Base-by-base conservation (phyloP, 2,888 invertebrate genomes). In the Cheilosia soror region DNA sequence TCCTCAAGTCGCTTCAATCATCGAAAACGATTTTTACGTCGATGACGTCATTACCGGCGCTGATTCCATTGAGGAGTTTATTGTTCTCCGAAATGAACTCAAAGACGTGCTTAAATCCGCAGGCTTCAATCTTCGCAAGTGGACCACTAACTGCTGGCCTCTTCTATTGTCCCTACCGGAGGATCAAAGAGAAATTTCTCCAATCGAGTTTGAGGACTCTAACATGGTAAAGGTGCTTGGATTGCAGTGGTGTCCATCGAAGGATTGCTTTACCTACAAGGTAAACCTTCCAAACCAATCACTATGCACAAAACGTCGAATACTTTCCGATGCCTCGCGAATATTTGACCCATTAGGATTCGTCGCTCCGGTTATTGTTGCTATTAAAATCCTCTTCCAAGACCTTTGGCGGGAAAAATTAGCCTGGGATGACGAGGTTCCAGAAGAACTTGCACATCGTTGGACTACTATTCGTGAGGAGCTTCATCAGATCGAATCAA, bases 31-130 rank as follows among this genome's bases (percentile, higher is more conserved):
- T 63, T 87, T 89, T 25, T 89, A 89, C 44, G 85, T 89, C 31
- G 88, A 89, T 68, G 88, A 89, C 51, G 40, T 86, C 5, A 68
- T 87, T 20, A 81, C 84, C 2, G 87, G 87, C 6, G 60, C 72
- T 13, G 79, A 84, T n/a, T 53, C 37, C 13, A 33, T 71, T 31
- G 68, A 75, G 6, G 49, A 68, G 9, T n/a, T 73, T 2, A 63
- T 49, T 5, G 3, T 2, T 5, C 25, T 66, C 9, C 47, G 15
- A 1, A 25, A 11, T 13, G 29, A 66, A 37, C 7, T 76, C 2
- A 47, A 66, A 1, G 57, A 44, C 11, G 40, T 66, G 4, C 15
- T 53, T 2, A 40, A 58, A 25, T 15, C 57, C 11, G 58, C 57
- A 9, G 37, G 37, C 4, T 58, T 58, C 13, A 2, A 25, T 13